Base-by-base conservation (phyloP, 1,140 invertebrate genomes). In the Ostrea denselamellosa region DNA sequence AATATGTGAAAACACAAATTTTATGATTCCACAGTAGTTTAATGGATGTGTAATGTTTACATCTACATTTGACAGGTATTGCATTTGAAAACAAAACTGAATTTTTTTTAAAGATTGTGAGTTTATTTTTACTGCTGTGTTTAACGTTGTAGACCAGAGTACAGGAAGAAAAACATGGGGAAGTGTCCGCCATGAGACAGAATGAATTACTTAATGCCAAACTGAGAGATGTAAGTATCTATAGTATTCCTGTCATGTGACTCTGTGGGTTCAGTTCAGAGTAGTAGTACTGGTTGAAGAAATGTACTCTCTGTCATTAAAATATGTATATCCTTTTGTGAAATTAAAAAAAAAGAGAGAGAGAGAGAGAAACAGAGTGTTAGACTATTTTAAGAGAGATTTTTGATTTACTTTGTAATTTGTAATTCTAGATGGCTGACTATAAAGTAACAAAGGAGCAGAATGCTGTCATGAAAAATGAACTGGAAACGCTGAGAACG, bases 401-500 rank as follows among this genome's bases (percentile, higher is more conserved):
- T n/a, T n/a, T n/a, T n/a, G 34, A 44, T 44, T 44, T 44, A 44
- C 34, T 44, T 5, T 44, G 34, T 44, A 44, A 44, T 2, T 44
- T 44, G 34, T 52, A n/a, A 28, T 51, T 89, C 28, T 89, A 94
- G 94, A 94, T 94, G 94, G 87, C 90, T 82, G 94, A 94, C 81
- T 94, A 94, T 89, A 91, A 90, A 58, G 89, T 90, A 12, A 28
- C 94, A 17, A 94, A 93, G 85, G 93, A 94, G 89, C 92, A 94
- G 86, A 92, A 91, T 88, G 91, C 92, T 87, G 89, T 92, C n/a
- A 89, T 90, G 62, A 93, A 91, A 83, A 93, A 90, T 88, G 93
- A 94, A 87, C 68, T 94, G 62, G 94, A 94, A 68, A 93, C 93
- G 34, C 34, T 93, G 1, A 91, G 92, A 92, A 93, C 90, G 93